Evolutionary conservation across 2,113 vertebrate species (phyloP).

Genomic region (Vidua chalybeata): DNA sequence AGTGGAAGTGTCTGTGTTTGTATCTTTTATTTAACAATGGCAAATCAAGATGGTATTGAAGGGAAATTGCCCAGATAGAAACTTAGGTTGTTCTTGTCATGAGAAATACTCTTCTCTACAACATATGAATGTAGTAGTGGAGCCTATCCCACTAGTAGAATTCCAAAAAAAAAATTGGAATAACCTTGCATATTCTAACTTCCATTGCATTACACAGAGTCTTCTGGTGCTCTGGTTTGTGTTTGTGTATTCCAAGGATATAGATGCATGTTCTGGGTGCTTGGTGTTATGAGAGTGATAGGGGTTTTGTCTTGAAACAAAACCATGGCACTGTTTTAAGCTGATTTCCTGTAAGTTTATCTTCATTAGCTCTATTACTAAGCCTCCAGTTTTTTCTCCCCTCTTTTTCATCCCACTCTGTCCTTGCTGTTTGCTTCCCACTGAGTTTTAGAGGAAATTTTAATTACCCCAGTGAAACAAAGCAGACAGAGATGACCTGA

Average conservation of each 20-base stretch:
- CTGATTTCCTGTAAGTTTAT: conserved; percentile 21
- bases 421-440: conserved; percentile 50
- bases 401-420: conserved; percentile 16
- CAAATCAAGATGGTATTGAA: neutral
- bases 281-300: neutral
- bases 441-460: conserved; percentile 55
- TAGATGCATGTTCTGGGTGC: neutral
- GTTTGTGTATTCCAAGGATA: neutral
- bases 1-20: neutral
- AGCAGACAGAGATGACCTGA: conserved; percentile 67
- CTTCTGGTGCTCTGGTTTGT: neutral
- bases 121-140: neutral
- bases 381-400: neutral
- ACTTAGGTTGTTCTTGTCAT: neutral
- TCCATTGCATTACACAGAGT: neutral
- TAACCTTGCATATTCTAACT: neutral
- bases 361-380: conserved; percentile 35
- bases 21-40: neutral
- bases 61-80: neutral
- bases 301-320: neutral
- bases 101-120: neutral
- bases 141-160: neutral
- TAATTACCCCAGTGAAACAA: conserved; percentile 59
- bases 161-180: neutral
- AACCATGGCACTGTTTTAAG: neutral